Base-by-base conservation (phyloP, 2,113 vertebrate species). In the Coptodon rendalli region DNA sequence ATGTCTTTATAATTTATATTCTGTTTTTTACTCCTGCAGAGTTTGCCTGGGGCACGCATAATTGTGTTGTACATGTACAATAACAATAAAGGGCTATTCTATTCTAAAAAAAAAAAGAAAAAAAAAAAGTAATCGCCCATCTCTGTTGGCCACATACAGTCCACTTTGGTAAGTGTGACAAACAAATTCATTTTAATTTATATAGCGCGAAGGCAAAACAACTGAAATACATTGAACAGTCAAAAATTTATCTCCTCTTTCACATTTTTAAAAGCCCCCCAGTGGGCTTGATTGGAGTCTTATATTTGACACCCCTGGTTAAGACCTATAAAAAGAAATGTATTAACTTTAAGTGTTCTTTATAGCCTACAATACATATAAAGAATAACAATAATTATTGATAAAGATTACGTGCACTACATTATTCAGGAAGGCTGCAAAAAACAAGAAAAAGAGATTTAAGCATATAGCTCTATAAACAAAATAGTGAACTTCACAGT, bases 381-480 rank as follows among this genome's bases (percentile, higher is more conserved):
- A 29, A 10, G 1, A 50, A 4, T 10, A 9, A 0, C 68, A 2
- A 45, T 73, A 45, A 45, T 24, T 11, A 48, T 1, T 29, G 22
- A 76, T 48, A 48, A 76, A 76, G 40, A 76, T 76, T 29, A 76
- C 0, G 0, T 76, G 16, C 24, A 27, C 38, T 73, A 0, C 8
- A 73, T 76, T 76, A 29, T 48, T 48, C 14, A 29, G 40, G 34
- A 38, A 66, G 0, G 5, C 14, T 76, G 0, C 40, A 76, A 76
- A 48, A 24, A 22, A 5, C n/a, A 22, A 43, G 5, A 8, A 43
- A 27, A 45, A 43, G 3, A 9, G n/a, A 40, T 71, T 45, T 0
- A 16, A 45, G 22, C 0, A n/a, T n/a, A 48, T 48, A 48, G 0
- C 40, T 11, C 4, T 48, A 2, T 0, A 29, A 27, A 1, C 68